Evolutionary conservation across 2,113 vertebrate species (phyloP).

Genomic region (Chrysemys picta): DNA sequence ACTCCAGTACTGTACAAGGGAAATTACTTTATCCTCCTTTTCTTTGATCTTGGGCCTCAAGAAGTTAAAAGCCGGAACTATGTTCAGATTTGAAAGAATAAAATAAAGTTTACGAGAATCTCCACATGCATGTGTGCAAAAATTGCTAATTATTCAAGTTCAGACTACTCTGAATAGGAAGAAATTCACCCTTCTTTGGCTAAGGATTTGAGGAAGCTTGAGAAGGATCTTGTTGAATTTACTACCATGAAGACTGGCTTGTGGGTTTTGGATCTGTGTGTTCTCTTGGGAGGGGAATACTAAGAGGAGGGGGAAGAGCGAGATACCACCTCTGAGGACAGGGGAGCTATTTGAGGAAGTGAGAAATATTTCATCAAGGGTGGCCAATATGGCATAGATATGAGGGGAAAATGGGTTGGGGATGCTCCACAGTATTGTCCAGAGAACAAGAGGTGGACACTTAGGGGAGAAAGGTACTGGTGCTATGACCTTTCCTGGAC

Average conservation of each 20-base stretch:
- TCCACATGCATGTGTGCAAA: not conserved
- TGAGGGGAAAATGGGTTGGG: not conserved
- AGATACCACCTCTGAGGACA: not conserved
- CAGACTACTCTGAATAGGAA: not conserved
- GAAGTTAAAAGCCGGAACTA: not conserved
- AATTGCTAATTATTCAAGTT: not conserved
- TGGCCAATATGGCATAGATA: not conserved
- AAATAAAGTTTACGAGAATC: not conserved
- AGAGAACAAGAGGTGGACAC: not conserved
- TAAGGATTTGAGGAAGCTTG: not conserved
- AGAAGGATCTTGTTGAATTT: not conserved
- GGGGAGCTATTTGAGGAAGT: not conserved
- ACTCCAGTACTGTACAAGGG: not conserved
- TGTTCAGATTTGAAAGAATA: not conserved
- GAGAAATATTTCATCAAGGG: not conserved
- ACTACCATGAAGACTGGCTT: not conserved
- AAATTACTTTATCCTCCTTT: not conserved
- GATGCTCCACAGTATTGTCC: not conserved
- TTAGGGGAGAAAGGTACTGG: not conserved
- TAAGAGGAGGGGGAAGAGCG: accelerated
- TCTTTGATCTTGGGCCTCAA: not conserved
- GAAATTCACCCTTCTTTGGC: not conserved
- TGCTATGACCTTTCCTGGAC: not conserved
- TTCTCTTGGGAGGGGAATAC: not conserved
- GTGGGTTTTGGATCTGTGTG: accelerated